phyloP scores from a whole-genome alignment of 2,888 invertebrate genomes.

The Eulithis testata region DNA sequence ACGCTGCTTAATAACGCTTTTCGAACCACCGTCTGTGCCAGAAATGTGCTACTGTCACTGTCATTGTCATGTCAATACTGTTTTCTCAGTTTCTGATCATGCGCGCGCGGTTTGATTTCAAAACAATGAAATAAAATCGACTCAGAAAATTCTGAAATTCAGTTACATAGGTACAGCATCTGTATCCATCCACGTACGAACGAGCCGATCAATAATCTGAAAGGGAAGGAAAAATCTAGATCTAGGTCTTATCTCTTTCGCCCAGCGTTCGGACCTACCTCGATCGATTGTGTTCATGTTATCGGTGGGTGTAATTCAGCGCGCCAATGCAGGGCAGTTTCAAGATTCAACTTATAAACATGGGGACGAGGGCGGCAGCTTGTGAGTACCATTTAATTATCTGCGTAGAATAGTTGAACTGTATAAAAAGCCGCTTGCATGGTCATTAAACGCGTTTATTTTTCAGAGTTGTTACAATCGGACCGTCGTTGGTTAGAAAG shows the following conservation, averaged over 20 bases:
- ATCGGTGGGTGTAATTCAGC: conserved; percentile 61
- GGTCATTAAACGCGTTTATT: conserved; percentile 76
- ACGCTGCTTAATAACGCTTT: too few species aligned
- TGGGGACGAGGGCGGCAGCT: conserved; percentile 97
- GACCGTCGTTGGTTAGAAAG: conserved; percentile 73
- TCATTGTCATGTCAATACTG: conserved; percentile 23
- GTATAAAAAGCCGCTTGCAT: conserved; percentile 66
- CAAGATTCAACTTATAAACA: conserved; percentile 89
- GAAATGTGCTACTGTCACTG: not conserved
- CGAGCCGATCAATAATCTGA: conserved; percentile 69
- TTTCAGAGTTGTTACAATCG: conserved; percentile 74
- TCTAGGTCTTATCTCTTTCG: conserved; percentile 80
- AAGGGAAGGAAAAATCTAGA: conserved; percentile 75
- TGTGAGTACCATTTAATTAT: conserved; percentile 86
- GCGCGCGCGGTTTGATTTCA: conserved; percentile 43
- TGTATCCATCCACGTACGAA: conserved; percentile 11
- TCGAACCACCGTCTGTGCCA: too few species aligned
- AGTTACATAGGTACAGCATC: not conserved
- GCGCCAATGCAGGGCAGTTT: conserved; percentile 87
- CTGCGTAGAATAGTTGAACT: conserved; percentile 35
- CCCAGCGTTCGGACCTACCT: conserved; percentile 54
- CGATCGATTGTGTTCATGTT: conserved; percentile 71
- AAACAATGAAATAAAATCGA: not conserved
- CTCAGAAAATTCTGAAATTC: conserved; percentile 3
- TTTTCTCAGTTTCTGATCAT: conserved; percentile 36